Percentiles rank a stretch among this genome's conserved stretches.
These are phyloP conservation scores for Sarcophaga subvicina DNA, from an alignment of 2,888 invertebrate species.

Conservation along the genomic window DNA sequence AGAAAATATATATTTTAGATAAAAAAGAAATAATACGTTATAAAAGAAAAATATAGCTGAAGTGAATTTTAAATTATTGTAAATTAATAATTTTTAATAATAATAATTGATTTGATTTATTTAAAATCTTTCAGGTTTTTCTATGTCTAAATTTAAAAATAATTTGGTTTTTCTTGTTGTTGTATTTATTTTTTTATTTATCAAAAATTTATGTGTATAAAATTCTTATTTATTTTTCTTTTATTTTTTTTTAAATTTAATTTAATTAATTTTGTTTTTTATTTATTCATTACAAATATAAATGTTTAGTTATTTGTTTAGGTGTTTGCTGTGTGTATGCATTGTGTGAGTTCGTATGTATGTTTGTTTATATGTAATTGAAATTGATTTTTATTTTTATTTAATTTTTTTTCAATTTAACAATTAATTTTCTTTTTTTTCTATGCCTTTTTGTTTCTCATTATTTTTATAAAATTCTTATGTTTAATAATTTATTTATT, in stretches of 20 bases:
- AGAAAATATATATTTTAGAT: no score
- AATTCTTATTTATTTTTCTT: conserved; percentile 51
- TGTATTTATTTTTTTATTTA: conserved; percentile 42
- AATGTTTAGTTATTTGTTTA: conserved; percentile 24
- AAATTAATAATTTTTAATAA: no score
- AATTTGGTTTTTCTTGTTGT: conserved; percentile 2
- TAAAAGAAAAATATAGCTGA: no score
- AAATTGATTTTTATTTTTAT: conserved; percentile 22
- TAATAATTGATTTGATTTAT: neutral
- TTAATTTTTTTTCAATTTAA: conserved; percentile 37
- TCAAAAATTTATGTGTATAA: conserved; percentile 67
- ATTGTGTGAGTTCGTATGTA: no score
- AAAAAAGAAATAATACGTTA: no score
- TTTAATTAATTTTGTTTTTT: conserved; percentile 1
- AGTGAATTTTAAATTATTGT: no score
- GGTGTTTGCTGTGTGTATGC: conserved; percentile 25
- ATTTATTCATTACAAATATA: conserved; percentile 5
- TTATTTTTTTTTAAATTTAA: conserved; percentile 5
- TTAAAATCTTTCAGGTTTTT: conserved; percentile 3
- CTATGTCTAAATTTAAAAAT: no score
- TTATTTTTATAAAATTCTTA: conserved; percentile 62
- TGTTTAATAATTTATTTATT: conserved; percentile 55
- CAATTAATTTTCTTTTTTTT: conserved; percentile 54
- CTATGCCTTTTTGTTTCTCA: conserved; percentile 26
- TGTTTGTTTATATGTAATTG: neutral